Conservation (phyloP, 1,140 invertebrate genomes). For the Heliconius nattereri region DNA sequence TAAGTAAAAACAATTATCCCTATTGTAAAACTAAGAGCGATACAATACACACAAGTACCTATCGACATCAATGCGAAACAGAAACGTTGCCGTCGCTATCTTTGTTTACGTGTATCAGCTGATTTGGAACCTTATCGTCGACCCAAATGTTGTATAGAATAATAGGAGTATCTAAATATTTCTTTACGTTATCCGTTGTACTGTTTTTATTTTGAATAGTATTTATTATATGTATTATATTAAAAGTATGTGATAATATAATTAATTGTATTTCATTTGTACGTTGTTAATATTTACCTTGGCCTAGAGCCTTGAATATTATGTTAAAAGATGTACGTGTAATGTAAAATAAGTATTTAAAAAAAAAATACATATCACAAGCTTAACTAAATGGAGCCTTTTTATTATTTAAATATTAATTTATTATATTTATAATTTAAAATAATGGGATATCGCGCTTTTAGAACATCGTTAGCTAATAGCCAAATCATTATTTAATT, state of each 20-base stretch:
- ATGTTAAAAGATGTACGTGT: conserved; percentile 31
- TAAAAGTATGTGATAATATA: conserved; percentile 4
- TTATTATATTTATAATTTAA: background rate
- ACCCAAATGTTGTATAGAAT: conserved; percentile 1
- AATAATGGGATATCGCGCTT: background rate
- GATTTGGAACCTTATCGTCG: conserved; percentile 44
- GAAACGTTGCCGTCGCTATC: conserved; percentile 21
- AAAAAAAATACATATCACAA: background rate
- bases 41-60: background rate
- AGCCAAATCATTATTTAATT: background rate
- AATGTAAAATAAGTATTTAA: background rate
- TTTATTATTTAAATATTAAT: background rate
- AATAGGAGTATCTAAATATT: background rate
- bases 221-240: background rate
- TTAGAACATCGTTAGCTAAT: background rate
- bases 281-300: conserved; percentile 38
- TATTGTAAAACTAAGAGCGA: conserved; percentile 29
- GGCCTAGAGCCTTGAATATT: conserved; percentile 40
- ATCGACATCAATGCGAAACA: background rate
- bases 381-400: background rate
- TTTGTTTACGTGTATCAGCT: conserved; percentile 69
- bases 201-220: background rate
- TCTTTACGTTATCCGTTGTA: background rate
- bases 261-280: background rate
- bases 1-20: conserved; percentile 43